A percentile compares a stretch with the other conserved stretches of the same genome.
These are phyloP conservation scores for Cyprinodon diabolis DNA, from an alignment of 2,797 vertebrate genomes.

Conservation along the genomic window DNA sequence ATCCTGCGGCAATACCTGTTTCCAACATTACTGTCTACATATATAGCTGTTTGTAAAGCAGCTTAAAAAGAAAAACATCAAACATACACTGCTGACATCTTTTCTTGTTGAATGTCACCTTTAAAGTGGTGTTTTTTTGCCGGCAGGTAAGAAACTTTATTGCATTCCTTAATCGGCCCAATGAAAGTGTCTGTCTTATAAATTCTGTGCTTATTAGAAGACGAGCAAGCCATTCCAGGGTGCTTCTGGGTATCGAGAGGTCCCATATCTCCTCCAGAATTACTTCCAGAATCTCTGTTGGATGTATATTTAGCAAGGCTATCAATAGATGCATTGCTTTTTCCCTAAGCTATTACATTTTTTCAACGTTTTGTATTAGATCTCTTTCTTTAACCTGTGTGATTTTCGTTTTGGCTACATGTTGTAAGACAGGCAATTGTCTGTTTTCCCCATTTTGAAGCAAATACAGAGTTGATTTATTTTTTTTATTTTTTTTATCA, in stretches of 20 bases:
- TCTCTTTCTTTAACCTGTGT: constrained; percentile 3
- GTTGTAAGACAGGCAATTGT: constrained; percentile 6
- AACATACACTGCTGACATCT: neutral
- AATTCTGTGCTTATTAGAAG: constrained; percentile 50
- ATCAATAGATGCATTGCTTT: constrained; percentile 12
- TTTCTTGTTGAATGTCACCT: constrained; percentile 40
- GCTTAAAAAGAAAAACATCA: neutral
- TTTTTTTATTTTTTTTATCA: constrained; percentile 10
- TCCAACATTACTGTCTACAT: neutral
- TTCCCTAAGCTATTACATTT: neutral
- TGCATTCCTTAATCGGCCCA: constrained; percentile 51
- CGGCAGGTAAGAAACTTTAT: constrained; percentile 33
- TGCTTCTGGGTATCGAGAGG: constrained; percentile 35
- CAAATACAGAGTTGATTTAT: constrained; percentile 6
- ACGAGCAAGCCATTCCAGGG: constrained; percentile 24
- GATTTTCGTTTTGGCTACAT: neutral
- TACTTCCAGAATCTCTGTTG: constrained; percentile 3
- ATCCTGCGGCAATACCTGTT: neutral
- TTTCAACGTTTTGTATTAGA: neutral
- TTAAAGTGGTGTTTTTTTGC: constrained; percentile 39
- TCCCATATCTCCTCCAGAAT: constrained; percentile 14
- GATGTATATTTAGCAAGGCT: constrained; percentile 37
- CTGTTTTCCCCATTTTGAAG: constrained; percentile 16
- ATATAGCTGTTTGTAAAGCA: neutral
- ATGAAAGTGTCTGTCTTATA: constrained; percentile 49